phyloP scores from a whole-genome alignment of 2,888 invertebrate species.

The Microctonus brassicae region DNA sequence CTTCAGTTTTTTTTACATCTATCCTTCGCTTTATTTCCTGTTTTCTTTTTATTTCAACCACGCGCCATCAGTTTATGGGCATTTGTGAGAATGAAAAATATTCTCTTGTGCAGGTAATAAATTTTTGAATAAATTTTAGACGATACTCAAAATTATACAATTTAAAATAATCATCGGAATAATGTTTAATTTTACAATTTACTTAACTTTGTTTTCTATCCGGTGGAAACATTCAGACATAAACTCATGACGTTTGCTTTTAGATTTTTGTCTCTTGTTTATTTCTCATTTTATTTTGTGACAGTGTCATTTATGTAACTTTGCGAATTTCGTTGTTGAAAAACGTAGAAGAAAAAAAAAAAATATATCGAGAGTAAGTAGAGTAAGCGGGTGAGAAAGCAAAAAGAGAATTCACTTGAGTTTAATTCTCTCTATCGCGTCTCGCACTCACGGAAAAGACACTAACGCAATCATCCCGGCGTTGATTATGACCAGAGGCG shows the following conservation, averaged over 20 bases:
- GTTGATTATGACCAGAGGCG: constrained; percentile 57
- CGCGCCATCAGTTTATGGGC: constrained; percentile 54
- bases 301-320: background rate
- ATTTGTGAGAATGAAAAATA: constrained; percentile 4
- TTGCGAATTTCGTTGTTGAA: constrained; percentile 7
- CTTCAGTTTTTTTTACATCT: background rate
- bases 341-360: background rate
- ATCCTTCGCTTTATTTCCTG: constrained; percentile 26
- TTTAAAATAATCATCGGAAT: constrained; percentile 63
- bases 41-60: constrained; percentile 19
- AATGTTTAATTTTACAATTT: constrained; percentile 60
- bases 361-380: background rate
- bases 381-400: constrained; percentile 14
- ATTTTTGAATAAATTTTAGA: background rate
- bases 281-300: background rate
- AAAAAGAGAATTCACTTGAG: constrained; percentile 38
- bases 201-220: constrained; percentile 54
- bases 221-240: constrained; percentile 27
- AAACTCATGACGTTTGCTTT: constrained; percentile 38
- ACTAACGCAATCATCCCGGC: constrained; percentile 54
- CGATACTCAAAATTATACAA: constrained; percentile 60
- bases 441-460: constrained; percentile 38
- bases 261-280: constrained; percentile 39
- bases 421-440: constrained; percentile 33
- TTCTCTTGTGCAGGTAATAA: constrained; percentile 2